These are phyloP conservation scores for Chloroceryle aenea DNA, from an alignment of 2,113 vertebrate genomes.

Conservation along the genomic window DNA sequence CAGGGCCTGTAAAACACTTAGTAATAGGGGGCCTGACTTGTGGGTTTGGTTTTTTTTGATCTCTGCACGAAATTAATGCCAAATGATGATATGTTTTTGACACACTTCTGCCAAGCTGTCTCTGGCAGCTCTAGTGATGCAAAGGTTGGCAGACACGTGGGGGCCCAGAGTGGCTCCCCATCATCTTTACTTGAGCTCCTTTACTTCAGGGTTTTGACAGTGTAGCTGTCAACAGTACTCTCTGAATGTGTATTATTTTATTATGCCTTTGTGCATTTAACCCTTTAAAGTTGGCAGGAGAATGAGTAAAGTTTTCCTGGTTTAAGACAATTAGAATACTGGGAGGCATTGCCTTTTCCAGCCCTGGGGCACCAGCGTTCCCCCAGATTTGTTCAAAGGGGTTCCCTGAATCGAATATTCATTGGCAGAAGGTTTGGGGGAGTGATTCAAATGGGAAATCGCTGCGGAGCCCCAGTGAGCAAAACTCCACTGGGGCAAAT, in stretches of 20 bases:
- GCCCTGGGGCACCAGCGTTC: accelerated
- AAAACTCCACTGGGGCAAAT: background rate
- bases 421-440: background rate
- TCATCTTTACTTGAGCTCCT: too few species aligned
- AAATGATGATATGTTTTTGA: background rate
- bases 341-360: background rate
- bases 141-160: accelerated
- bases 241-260: background rate
- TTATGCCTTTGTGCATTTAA: background rate
- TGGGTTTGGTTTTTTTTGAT: background rate
- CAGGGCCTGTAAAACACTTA: background rate
- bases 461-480: background rate
- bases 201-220: background rate
- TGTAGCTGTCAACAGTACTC: background rate
- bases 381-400: background rate
- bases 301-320: background rate
- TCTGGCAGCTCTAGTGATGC: background rate
- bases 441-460: background rate
- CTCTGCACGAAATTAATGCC: background rate
- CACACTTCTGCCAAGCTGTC: background rate
- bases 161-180: background rate
- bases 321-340: background rate
- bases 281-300: background rate
- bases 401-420: background rate
- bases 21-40: accelerated